Conservation (phyloP, 2,888 invertebrate species). For the Ariolimax columbianus region DNA sequence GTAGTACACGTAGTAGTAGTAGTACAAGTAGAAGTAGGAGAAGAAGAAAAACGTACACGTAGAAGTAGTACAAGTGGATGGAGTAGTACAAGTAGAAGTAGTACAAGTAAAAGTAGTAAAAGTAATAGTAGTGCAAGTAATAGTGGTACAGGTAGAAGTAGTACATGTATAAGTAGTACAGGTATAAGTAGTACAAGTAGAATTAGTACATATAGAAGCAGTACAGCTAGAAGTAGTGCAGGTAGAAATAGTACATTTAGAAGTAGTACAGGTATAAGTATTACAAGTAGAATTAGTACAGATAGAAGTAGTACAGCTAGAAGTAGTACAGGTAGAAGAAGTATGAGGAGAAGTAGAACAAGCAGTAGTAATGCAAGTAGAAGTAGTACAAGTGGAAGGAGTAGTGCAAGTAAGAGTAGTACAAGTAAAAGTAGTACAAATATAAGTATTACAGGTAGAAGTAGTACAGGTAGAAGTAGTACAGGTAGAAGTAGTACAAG, state of each 20-base stretch:
- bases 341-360: slow-evolving; percentile 17
- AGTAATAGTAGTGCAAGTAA: slow-evolving; percentile 28
- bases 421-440: slow-evolving; percentile 21
- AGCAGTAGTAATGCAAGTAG: slow-evolving; percentile 22
- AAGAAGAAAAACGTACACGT: neutral
- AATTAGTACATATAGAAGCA: slow-evolving; percentile 11
- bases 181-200: neutral
- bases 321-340: neutral
- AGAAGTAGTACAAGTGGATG: slow-evolving; percentile 18
- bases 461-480: slow-evolving; percentile 18
- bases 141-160: slow-evolving; percentile 18
- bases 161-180: slow-evolving; percentile 17
- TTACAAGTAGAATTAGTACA: slow-evolving; percentile 1
- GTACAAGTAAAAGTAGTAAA: slow-evolving; percentile 27
- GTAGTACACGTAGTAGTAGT: slow-evolving; percentile 16
- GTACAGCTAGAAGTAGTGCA: neutral
- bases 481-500: slow-evolving; percentile 26
- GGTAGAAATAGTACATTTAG: neutral
- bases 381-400: slow-evolving; percentile 27
- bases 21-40: slow-evolving; percentile 23
- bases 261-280: slow-evolving; percentile 15
- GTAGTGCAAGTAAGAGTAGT: slow-evolving; percentile 20
- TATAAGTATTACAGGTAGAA: slow-evolving; percentile 17
- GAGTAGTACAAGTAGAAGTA: slow-evolving; percentile 27
- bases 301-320: neutral